Conservation (phyloP, 2,113 vertebrate species). For the Hypanus sabinus region DNA sequence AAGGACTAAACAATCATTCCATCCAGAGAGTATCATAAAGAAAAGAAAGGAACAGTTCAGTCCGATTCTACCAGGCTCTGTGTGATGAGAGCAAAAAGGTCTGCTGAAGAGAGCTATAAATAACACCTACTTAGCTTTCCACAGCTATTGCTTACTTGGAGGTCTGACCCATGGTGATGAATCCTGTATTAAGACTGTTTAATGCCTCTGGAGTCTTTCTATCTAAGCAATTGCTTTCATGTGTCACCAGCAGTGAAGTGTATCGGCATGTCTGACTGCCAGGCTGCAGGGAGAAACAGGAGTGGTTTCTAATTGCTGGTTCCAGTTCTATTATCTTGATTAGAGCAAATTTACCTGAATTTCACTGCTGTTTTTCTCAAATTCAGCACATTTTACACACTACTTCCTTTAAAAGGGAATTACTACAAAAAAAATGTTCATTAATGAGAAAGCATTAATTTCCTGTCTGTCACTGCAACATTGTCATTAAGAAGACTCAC, state of each 20-base stretch:
- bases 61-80: no score
- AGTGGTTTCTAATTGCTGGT: not conserved
- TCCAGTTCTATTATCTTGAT: not conserved
- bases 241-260: not conserved
- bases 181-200: not conserved
- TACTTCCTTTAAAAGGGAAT: not conserved
- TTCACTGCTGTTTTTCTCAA: not conserved
- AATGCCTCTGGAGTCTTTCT: not conserved
- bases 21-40: slow-evolving; percentile 68
- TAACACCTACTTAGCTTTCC: not conserved
- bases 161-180: not conserved
- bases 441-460: not conserved
- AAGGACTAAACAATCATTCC: slow-evolving; percentile 70
- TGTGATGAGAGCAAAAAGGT: not conserved
- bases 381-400: not conserved
- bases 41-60: slow-evolving; percentile 19
- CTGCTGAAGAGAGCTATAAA: not conserved
- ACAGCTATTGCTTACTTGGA: not conserved
- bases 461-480: not conserved
- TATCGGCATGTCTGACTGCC: not conserved
- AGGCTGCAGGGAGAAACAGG: not conserved
- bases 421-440: not conserved
- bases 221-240: not conserved
- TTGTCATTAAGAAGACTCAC: not conserved
- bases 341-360: not conserved